phyloP scores from a whole-genome alignment of 2,888 invertebrate species.

The Hylaea fasciaria region DNA sequence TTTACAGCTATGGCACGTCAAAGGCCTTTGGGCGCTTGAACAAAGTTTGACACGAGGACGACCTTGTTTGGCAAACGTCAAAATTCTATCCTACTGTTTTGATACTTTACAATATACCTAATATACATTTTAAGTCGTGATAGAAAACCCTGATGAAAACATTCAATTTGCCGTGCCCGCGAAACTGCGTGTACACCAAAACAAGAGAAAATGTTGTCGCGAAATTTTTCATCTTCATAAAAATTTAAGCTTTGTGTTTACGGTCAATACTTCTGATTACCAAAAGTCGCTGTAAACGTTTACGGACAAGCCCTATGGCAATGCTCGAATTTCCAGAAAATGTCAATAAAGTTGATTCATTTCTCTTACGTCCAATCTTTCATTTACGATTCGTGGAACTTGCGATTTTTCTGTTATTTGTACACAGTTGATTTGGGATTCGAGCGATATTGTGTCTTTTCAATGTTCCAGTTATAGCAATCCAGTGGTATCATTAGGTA shows the following conservation, averaged over 20 bases:
- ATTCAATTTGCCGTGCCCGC: no score
- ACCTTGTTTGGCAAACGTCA: no score
- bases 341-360: conserved; percentile 25
- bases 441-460: background rate
- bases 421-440: conserved; percentile 21
- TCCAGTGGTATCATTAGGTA: background rate
- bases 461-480: background rate
- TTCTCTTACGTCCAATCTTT: conserved; percentile 27
- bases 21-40: no score
- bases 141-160: no score
- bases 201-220: conserved; percentile 10
- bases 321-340: conserved; percentile 16
- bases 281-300: conserved; percentile 1
- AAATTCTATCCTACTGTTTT: no score
- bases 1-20: no score
- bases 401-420: conserved; percentile 21
- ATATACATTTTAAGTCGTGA: no score
- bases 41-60: no score
- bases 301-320: conserved; percentile 5
- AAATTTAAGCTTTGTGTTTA: conserved; percentile 17
- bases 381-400: conserved; percentile 28
- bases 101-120: no score
- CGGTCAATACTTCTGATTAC: conserved; percentile 20
- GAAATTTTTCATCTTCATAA: conserved; percentile 28
- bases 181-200: no score